phyloP scores from a whole-genome alignment of 2,888 invertebrate genomes.

The Lycophotia porphyrea region DNA sequence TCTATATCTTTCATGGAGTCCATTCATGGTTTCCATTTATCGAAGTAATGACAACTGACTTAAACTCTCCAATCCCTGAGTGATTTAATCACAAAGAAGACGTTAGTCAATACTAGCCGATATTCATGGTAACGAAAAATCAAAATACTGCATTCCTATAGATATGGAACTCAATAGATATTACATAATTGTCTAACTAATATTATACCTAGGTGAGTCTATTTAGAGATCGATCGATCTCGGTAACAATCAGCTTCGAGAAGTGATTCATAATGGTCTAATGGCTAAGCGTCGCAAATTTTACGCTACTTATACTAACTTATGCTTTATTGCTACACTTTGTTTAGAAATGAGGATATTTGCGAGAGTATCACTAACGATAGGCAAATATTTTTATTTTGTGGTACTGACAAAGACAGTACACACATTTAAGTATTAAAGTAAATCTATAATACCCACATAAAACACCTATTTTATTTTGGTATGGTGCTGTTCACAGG shows the following conservation, averaged over 20 bases:
- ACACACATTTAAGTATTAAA: background rate
- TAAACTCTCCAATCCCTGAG: background rate
- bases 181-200: background rate
- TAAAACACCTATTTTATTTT: background rate
- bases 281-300: conserved; percentile 19
- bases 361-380: conserved; percentile 12
- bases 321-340: conserved; percentile 30
- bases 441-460: background rate
- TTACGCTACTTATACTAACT: conserved; percentile 1
- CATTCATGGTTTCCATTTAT: background rate
- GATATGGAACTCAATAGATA: background rate
- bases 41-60: background rate
- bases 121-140: background rate
- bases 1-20: background rate
- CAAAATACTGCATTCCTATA: background rate
- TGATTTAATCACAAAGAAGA: background rate
- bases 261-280: conserved; percentile 46
- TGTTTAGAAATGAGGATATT: conserved; percentile 10
- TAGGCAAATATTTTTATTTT: background rate
- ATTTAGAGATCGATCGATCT: background rate
- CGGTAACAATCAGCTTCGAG: background rate
- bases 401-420: background rate
- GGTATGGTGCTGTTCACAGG: background rate
- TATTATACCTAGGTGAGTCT: background rate
- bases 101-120: background rate